phyloP scores from a whole-genome alignment of 30 jellyfish, hydroid and myxozoan species.

The Chrysaora quinquecirrha region DNA sequence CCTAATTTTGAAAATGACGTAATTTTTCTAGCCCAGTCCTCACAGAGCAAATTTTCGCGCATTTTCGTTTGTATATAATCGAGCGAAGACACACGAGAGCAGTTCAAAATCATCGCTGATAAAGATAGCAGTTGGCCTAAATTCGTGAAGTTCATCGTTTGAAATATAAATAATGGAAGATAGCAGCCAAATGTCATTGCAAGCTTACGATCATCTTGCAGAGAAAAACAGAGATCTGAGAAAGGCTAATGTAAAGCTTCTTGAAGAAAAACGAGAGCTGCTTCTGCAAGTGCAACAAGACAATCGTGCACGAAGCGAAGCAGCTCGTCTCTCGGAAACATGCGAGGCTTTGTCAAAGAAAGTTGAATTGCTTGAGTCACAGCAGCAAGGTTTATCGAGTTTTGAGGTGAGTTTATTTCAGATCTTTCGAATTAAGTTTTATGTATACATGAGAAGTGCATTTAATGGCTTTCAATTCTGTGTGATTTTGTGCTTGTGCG shows the following conservation, averaged over 20 bases:
- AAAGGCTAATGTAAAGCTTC: slow-evolving; percentile 43
- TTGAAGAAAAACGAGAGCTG: slow-evolving; percentile 46
- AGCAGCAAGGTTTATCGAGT: not conserved
- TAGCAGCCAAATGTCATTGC: slow-evolving; percentile 1
- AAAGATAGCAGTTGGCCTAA: too few species aligned
- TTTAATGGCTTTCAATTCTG: not conserved
- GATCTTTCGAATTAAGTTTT: not conserved
- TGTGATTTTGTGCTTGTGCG: not conserved
- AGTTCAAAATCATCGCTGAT: too few species aligned
- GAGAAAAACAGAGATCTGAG: slow-evolving; percentile 50
- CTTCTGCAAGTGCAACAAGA: slow-evolving; percentile 42
- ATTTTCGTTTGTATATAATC: too few species aligned
- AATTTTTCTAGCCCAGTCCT: too few species aligned
- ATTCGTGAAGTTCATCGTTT: too few species aligned
- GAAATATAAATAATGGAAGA: too few species aligned
- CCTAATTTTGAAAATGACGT: too few species aligned
- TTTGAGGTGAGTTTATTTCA: slow-evolving; percentile 10
- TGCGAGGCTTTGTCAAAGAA: slow-evolving; percentile 18
- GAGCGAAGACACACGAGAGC: too few species aligned
- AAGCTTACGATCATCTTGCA: slow-evolving; percentile 17
- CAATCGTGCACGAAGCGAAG: slow-evolving; percentile 10
- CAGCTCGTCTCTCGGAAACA: slow-evolving; percentile 1
- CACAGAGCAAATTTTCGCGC: too few species aligned
- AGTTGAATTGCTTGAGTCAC: slow-evolving; percentile 32
- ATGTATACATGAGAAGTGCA: not conserved